Evolutionary conservation across 2,113 vertebrate genomes (phyloP), one percentile per base, ranked within the genome.

Genomic region (Cavia aperea): DNA sequence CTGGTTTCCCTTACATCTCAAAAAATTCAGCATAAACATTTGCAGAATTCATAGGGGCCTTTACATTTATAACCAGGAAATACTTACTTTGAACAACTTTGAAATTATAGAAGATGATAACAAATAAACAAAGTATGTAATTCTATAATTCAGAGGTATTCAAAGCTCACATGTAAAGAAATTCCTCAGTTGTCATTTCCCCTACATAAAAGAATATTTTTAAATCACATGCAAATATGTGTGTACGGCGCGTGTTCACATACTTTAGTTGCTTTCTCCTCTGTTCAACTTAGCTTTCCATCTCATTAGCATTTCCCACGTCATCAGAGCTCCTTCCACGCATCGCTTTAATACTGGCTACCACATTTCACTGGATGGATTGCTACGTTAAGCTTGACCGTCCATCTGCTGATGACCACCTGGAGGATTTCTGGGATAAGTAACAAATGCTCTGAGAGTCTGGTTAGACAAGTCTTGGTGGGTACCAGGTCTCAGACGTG

Each of bases 81-180:
- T 78, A 70, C 24, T 78, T 84, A 92, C 12, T 73, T 73, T 73
- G 31, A 68, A 36, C 70, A 70, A 87, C 19, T 88, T 68, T 18
- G 26, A 93, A 70, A 93, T 46, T 63, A 49, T 1, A 51, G 31
- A 87, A 58, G 54, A 77, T 26, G 11, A 36, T 70, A 90, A 81
- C 3, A 66, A 60, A 77, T 70, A 46, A 92, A 78, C 49, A 56
- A 51, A 7, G 81, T 66, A n/a, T 31, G 43, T 83, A 43, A 86
- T 90, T 87, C 77, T n/a, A n/a, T 43, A n/a, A 88, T 75, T 90
- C 81, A 89, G 31, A 94, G 23, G 49, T 33, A 58, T 39, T 31
- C 81, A 43, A 46, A 70, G 29, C n/a, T 54, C 75, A 83, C 43
- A 90, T 83, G 60, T 54, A 78, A 54, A 94, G 51, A 83, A 36